A percentile compares a stretch with the other conserved stretches of the same genome.
phyloP scores from a whole-genome alignment of 1,140 invertebrate genomes.

The Plectrocnemia conspersa region DNA sequence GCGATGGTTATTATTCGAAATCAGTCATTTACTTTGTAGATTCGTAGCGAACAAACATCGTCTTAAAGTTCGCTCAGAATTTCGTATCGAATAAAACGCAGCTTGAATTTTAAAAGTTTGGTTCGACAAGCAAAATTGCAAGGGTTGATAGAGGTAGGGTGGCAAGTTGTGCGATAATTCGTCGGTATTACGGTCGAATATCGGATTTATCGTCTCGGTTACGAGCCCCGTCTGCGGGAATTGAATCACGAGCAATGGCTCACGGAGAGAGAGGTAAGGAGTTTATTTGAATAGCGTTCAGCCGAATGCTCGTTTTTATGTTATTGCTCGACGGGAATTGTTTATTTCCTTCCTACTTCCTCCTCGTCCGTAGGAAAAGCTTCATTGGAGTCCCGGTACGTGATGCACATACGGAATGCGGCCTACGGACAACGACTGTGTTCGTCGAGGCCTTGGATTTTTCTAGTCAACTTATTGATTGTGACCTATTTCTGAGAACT shows the following conservation, averaged over 20 bases:
- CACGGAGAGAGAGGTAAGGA: neutral
- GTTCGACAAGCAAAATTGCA: neutral
- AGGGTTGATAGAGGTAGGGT: neutral
- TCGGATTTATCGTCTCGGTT: too few species aligned
- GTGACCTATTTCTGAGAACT: too few species aligned
- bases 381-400: constrained; percentile 6
- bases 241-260: neutral
- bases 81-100: neutral
- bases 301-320: constrained; percentile 21
- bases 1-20: too few species aligned
- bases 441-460: too few species aligned
- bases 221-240: neutral
- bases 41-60: too few species aligned
- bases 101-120: neutral
- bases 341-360: constrained; percentile 20
- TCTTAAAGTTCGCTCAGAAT: too few species aligned
- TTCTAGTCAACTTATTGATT: too few species aligned
- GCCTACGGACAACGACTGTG: too few species aligned
- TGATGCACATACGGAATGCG: constrained; percentile 13
- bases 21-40: too few species aligned
- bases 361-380: constrained; percentile 8
- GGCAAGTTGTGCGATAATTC: neutral
- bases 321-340: constrained; percentile 22
- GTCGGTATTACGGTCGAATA: too few species aligned
- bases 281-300: constrained; percentile 19